Evolutionary conservation across 2,888 invertebrate species (phyloP).

Genomic region (Axea sp.): DNA sequence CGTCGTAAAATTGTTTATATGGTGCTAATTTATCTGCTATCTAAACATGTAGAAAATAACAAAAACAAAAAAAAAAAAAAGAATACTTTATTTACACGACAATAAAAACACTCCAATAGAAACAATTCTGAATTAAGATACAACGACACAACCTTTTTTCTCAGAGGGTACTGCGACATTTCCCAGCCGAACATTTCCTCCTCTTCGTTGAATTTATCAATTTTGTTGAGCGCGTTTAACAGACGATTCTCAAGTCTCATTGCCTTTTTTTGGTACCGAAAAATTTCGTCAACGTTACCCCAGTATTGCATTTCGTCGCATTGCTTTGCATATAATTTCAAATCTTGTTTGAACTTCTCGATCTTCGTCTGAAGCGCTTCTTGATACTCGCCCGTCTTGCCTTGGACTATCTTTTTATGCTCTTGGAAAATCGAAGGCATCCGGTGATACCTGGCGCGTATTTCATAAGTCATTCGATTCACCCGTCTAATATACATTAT

Average conservation of each 20-base stretch:
- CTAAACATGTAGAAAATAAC: too few species aligned
- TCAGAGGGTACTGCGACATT: conserved; percentile 91
- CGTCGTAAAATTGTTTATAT: conserved; percentile 92
- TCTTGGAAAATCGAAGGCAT: conserved; percentile 91
- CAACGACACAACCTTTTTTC: conserved; percentile 82
- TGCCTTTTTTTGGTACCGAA: conserved; percentile 90
- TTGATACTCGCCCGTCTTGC: conserved; percentile 93
- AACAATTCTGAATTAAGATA: neutral
- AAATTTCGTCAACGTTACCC: conserved; percentile 91
- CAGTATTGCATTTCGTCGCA: conserved; percentile 92
- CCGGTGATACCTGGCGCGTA: conserved; percentile 82
- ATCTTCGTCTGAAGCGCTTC: conserved; percentile 88
- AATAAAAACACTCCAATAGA: too few species aligned
- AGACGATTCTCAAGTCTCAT: conserved; percentile 86
- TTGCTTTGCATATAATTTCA: conserved; percentile 89
- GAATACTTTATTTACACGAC: too few species aligned
- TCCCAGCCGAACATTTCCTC: conserved; percentile 94
- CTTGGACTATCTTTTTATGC: conserved; percentile 88
- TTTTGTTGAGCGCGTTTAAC: conserved; percentile 86
- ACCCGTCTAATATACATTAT: too few species aligned
- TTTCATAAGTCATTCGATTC: too few species aligned
- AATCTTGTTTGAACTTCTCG: conserved; percentile 89
- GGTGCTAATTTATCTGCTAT: conserved; percentile 90
- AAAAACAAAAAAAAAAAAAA: too few species aligned
- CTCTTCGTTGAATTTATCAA: conserved; percentile 95